Percentiles rank a stretch among this genome's conserved stretches.
These are phyloP conservation scores for Alectura lathami DNA, from an alignment of 2,113 vertebrate genomes.

Conservation along the genomic window DNA sequence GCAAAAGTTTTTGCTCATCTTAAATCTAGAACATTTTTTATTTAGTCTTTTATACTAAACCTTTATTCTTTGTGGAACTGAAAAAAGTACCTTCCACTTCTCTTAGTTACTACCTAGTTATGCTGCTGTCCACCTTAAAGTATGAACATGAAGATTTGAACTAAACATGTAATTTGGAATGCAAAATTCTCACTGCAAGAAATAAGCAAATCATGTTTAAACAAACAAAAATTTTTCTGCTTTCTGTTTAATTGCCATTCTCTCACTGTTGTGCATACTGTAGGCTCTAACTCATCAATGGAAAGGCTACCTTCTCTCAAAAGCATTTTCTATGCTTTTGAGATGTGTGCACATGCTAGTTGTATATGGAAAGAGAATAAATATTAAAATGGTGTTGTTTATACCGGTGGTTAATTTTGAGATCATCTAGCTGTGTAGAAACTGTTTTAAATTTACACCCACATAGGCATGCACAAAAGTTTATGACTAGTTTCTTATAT, in stretches of 20 bases:
- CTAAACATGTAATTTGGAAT: constrained; percentile 21
- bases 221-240: not conserved
- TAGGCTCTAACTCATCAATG: not conserved
- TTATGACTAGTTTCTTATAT: not conserved
- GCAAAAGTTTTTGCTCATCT: not conserved
- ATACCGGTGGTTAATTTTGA: not conserved
- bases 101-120: constrained; percentile 11
- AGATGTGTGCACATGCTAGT: not conserved
- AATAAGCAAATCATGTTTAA: not conserved
- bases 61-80: not conserved
- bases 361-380: not conserved
- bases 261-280: not conserved
- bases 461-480: not conserved
- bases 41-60: constrained; percentile 23
- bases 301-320: not conserved
- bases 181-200: not conserved
- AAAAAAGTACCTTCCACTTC: not conserved
- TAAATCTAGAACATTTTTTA: constrained; percentile 14
- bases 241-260: not conserved
- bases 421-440: not conserved
- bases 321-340: not conserved
- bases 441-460: not conserved
- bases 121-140: not conserved
- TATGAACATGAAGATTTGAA: not conserved
- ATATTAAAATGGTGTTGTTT: not conserved